Evolutionary conservation across 2,888 invertebrate genomes (phyloP).

Genomic region (Zele albiditarsus): DNA sequence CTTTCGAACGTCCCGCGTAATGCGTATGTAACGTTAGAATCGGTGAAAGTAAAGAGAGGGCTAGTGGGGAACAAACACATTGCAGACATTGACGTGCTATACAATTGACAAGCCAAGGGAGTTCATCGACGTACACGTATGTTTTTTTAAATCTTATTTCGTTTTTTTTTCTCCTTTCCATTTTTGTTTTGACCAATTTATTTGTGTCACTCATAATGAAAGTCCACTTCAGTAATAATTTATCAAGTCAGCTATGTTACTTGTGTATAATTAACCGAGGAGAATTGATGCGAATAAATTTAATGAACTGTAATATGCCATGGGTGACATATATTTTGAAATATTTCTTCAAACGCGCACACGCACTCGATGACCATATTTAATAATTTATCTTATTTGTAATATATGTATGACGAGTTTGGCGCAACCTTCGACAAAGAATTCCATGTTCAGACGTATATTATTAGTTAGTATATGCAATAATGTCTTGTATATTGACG

Average conservation of each 20-base stretch:
- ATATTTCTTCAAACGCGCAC: background rate
- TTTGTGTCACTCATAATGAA: conserved; percentile 1
- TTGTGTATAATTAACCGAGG: background rate
- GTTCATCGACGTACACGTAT: conserved; percentile 16
- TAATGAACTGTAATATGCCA: background rate
- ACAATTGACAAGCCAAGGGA: conserved; percentile 27
- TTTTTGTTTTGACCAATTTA: background rate
- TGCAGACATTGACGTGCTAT: conserved; percentile 24
- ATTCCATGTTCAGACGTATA: background rate
- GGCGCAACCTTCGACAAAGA: no score
- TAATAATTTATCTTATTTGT: background rate
- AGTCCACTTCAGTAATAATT: background rate
- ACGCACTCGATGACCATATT: background rate
- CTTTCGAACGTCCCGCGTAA: conserved; percentile 61
- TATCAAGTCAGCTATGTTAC: background rate
- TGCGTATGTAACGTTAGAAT: conserved; percentile 66
- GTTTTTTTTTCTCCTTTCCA: background rate
- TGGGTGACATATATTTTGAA: background rate
- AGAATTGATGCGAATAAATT: background rate
- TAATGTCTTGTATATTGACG: background rate
- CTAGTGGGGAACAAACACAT: background rate
- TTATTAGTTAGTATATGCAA: background rate
- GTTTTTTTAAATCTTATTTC: background rate
- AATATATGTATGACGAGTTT: background rate
- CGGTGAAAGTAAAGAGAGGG: conserved; percentile 53